Evolutionary conservation across 2,888 invertebrate species (phyloP).

Genomic region (Drosophila prostipennis): DNA sequence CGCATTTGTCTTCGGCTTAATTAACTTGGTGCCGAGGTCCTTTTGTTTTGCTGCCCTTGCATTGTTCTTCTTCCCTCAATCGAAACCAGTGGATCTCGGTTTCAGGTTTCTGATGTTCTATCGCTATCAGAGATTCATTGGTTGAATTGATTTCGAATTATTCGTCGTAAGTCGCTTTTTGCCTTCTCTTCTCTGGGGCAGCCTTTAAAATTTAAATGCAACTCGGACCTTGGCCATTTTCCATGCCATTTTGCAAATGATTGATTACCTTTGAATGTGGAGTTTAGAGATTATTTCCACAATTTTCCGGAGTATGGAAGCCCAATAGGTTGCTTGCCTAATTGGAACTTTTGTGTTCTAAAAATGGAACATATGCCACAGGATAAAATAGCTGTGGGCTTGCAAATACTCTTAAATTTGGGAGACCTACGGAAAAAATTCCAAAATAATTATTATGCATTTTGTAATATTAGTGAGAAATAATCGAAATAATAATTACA

Average conservation of each 20-base stretch:
- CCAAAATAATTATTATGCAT: no score
- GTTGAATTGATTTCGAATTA: constrained; percentile 8
- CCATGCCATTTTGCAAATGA: not conserved
- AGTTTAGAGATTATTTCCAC: no score
- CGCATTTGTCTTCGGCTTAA: constrained; percentile 31
- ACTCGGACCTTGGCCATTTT: not conserved
- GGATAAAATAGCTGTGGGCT: no score
- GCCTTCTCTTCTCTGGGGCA: no score
- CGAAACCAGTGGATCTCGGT: not conserved
- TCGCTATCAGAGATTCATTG: not conserved
- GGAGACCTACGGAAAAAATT: no score
- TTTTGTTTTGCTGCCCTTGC: constrained; percentile 5
- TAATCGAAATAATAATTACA: no score
- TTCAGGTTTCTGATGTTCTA: not conserved
- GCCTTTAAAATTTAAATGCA: not conserved
- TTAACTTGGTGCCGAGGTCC: not conserved
- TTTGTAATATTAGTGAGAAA: no score
- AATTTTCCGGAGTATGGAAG: not conserved
- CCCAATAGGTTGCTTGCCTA: not conserved
- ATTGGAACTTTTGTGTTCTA: not conserved
- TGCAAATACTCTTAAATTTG: no score
- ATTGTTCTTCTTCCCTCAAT: constrained; percentile 5
- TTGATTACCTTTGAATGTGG: not conserved
- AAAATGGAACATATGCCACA: no score
- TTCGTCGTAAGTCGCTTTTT: not conserved